Evolutionary conservation across 2,888 invertebrate species (phyloP), one percentile per base, ranked within the genome.

Genomic region (Calameuta idolon): DNA sequence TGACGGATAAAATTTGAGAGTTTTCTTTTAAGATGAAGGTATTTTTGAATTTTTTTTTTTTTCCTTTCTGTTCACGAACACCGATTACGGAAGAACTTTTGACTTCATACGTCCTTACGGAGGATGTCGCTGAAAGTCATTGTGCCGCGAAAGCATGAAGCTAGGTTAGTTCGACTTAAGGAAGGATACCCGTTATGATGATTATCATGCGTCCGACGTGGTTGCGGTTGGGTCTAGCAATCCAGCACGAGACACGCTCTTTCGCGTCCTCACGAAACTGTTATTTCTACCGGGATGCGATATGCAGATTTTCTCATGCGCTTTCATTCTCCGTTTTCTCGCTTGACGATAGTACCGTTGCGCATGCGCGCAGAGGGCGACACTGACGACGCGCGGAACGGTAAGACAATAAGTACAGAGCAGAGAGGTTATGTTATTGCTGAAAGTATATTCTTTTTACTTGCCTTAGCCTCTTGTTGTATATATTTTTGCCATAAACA

Each of bases 121-220:
- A 69, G 76, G 30, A 11, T 34, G 69, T 55, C 55, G 55, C 55
- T 9, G 9, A 23, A 55, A 55, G 23, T 55, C 55, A 23, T 55
- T 55, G 55, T 55, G 55, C 55, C 78, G 82, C 83, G 83, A 83
- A 83, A 84, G 81, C 55, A 55, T 81, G 79, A 82, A 82, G 82
- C 76, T 80, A 80, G 81, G 77, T 77, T 55, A 81, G 79, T 79
- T 80, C 76, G 79, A 79, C 71, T 79, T 76, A 81, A 78, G 83
- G 85, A 85, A 86, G 84, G 83, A 85, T 83, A 83, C 82, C 87
- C 87, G 87, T 88, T 88, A 88, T 84, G 86, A 87, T 87, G 87
- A 87, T 87, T 88, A 88, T 86, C 86, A 83, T 85, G 84, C 84
- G 84, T 86, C 83, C 82, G 79, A 83, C 82, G 79, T 81, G 80